Conservation (phyloP, 2,888 invertebrate genomes). For the Leucoptera coffeella region DNA sequence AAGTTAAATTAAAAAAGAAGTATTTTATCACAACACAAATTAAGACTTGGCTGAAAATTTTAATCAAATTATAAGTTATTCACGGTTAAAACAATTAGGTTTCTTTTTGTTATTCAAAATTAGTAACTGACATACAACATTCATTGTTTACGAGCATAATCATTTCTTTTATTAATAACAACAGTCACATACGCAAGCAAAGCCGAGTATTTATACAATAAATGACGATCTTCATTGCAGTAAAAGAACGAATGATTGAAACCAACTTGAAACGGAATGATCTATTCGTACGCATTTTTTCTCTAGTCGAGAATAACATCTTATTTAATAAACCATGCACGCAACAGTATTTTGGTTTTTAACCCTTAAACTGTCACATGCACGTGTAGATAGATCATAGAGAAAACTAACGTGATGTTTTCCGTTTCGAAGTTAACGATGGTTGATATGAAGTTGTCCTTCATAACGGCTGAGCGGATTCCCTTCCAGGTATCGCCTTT, state of each 20-base stretch:
- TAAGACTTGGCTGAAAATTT: conserved; percentile 1
- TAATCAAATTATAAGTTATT: too few relatives aligned
- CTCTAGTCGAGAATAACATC: not conserved
- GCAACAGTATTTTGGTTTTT: not conserved
- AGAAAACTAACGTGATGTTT: conserved; percentile 75
- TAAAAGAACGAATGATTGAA: too few relatives aligned
- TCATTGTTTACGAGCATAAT: not conserved
- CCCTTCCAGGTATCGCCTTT: conserved; percentile 90
- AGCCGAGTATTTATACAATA: too few relatives aligned
- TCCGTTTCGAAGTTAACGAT: conserved; percentile 94
- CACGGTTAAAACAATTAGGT: too few relatives aligned
- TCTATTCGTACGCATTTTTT: too few relatives aligned
- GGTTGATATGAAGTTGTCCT: conserved; percentile 91
- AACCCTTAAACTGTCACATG: not conserved
- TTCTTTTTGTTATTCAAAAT: too few relatives aligned
- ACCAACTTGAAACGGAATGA: too few relatives aligned
- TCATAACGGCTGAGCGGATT: conserved; percentile 84
- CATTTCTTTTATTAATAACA: conserved; percentile 26
- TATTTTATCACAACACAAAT: too few relatives aligned
- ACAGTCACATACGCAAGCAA: conserved; percentile 48
- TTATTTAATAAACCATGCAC: not conserved
- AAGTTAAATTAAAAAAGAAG: too few relatives aligned
- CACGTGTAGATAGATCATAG: conserved; percentile 6
- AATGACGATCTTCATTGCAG: too few relatives aligned
- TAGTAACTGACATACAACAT: too few relatives aligned